Percentiles rank a stretch among this genome's conserved stretches.
Evolutionary conservation across 1,140 invertebrate genomes (phyloP).

Genomic region (Heliothis virescens): DNA sequence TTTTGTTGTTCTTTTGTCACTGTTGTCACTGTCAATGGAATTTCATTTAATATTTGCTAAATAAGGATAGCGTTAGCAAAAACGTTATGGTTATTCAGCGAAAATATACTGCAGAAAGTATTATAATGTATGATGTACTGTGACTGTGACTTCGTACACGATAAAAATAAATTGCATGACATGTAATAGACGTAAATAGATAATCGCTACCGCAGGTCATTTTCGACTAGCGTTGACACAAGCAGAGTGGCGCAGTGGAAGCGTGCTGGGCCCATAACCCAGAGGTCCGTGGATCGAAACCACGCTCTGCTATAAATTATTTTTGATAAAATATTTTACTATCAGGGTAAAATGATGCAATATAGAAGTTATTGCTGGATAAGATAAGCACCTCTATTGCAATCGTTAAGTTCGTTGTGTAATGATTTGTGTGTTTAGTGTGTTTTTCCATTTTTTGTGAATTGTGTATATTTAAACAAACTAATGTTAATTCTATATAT

Average conservation of each 20-base stretch:
- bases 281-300: conserved; percentile 77
- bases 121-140: background rate
- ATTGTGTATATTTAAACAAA: too few relatives aligned
- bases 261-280: conserved; percentile 74
- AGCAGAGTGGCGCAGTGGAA: conserved; percentile 75
- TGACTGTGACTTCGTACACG: too few relatives aligned
- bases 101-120: background rate
- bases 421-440: too few relatives aligned
- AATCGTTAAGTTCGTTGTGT: too few relatives aligned
- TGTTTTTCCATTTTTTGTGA: too few relatives aligned
- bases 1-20: conserved; percentile 56
- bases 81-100: background rate
- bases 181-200: background rate
- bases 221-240: background rate
- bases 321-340: background rate
- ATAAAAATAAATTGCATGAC: background rate
- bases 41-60: conserved; percentile 55
- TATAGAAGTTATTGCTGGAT: too few relatives aligned
- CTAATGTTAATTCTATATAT: too few relatives aligned
- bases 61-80: conserved; percentile 58
- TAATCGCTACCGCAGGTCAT: background rate
- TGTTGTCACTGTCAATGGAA: conserved; percentile 61
- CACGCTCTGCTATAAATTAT: conserved; percentile 67
- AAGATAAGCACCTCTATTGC: too few relatives aligned
- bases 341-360: too few relatives aligned